Base-by-base conservation (phyloP, 1,140 invertebrate species). In the Eumeta japonica region DNA sequence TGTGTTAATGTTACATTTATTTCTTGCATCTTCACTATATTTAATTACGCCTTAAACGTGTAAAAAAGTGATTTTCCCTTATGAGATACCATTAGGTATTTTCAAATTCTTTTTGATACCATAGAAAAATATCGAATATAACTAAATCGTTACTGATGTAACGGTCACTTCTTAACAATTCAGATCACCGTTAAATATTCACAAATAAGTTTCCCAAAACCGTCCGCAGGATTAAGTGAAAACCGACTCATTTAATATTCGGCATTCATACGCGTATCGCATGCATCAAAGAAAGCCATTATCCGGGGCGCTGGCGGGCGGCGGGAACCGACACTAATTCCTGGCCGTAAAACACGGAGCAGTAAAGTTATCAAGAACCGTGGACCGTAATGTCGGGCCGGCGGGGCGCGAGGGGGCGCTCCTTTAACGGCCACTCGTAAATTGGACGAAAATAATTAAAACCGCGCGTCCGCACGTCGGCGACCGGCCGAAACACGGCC, bases 381-480 rank as follows among this genome's bases (percentile, higher is more conserved):
- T n/a, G 59, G 52, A 55, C 49, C 38, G 43, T 35, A 32, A 43
- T 45, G 46, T 46, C 50, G 53, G 58, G 39, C 50, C 67, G 71
- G 71, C 71, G 66, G 62, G 51, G 49, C 64, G 31, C 62, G 34
- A 41, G 64, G 64, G 65, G 58, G 55, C 58, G 52, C 49, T 61
- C 49, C 64, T 70, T 64, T 71, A 71, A 71, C 62, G 65, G 58
- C 52, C 53, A 65, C 58, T 68, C 68, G 66, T 73, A 73, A 73
- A 73, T 73, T 73, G 68, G 51, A 59, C 57, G 64, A 68, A 73
- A 73, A 73, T 73, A 73, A 73, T 73, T 73, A 73, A 73, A 73
- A 73, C 68, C 59, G 58, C 53, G 44, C 61, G 51, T 65, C 57
- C 64, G 44, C 49, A 56, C 44, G 46, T 38, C 50, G 47, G 37